Evolutionary conservation across 2,113 vertebrate genomes (phyloP), one percentile per base, ranked within the genome.

Genomic region (Pseudorectes ferrugineus): DNA sequence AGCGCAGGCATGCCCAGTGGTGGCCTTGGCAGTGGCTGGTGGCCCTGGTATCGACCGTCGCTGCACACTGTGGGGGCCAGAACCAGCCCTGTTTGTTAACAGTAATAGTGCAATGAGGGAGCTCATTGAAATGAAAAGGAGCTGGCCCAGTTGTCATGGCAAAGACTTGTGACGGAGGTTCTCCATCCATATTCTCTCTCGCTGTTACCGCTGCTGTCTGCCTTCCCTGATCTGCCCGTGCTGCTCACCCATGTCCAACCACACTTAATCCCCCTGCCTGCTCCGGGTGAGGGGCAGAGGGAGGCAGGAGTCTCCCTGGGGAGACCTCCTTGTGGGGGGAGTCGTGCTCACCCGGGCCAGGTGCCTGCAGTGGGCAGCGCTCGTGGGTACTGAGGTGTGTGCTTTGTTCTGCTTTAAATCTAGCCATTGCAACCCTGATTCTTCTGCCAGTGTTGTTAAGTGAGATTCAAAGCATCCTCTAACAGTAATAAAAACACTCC

Each of bases 71-170:
- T 14, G 38, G 55, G 63, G 58, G 35, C 76, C 68, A 71, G 55
- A 67, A 35, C 43, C 31, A 70, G 77, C 90, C 92, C 33, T 73
- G 16, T 49, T 71, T 80, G 65, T 78, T 40, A 66, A 12, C 51
- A 40, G 3, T 29, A 68, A 19, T 13, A 71, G 68, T 48, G 58
- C 25, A 36, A 19, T 31, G 46, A 91, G 36, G 25, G 45, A 84
- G 66, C 54, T 83, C 58, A 31, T 42, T 72, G 78, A 82, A 84
- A 79, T 77, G 29, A 70, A 73, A 73, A 63, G 42, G 68, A 85
- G 20, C 66, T 40, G 58, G 73, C 63, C 59, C 54, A 88, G 90
- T 94, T 96, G 90, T 93, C 94, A 85, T 89, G 93, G 83, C 58
- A 85, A 95, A 95, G 78, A 11, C 40, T 75, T 15, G 23, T 71